phyloP scores from a whole-genome alignment of 2,113 vertebrate species.

The Tichodroma muraria region DNA sequence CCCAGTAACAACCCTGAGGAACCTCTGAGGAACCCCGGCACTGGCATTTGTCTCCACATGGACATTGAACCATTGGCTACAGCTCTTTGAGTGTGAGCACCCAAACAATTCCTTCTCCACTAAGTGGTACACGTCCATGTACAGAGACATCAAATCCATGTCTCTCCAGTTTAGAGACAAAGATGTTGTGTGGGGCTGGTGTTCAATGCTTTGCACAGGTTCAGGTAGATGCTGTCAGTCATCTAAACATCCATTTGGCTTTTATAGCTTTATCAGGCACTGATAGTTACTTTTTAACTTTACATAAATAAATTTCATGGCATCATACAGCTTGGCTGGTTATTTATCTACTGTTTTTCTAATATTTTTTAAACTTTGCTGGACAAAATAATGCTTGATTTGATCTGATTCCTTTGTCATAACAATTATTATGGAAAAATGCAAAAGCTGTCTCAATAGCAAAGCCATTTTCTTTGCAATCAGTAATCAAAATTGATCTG shows the following conservation, averaged over 20 bases:
- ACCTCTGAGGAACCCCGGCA: not conserved
- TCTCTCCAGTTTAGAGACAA: not conserved
- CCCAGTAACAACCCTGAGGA: too few species aligned
- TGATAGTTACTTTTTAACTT: not conserved
- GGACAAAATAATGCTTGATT: not conserved
- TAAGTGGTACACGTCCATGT: fast-evolving
- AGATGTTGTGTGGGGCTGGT: too few species aligned
- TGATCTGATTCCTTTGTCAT: not conserved
- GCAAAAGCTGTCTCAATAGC: not conserved
- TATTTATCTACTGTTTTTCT: not conserved
- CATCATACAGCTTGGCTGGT: not conserved
- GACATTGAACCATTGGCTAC: not conserved
- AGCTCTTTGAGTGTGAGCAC: not conserved
- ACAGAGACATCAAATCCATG: not conserved
- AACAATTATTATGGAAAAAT: not conserved
- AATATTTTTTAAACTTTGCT: not conserved
- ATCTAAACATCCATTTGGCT: not conserved
- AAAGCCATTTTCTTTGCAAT: not conserved
- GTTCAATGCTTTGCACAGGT: not conserved
- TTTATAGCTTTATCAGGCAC: not conserved
- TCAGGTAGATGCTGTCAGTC: not conserved
- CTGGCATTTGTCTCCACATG: not conserved
- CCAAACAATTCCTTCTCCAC: not conserved
- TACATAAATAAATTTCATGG: not conserved
- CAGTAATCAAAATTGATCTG: not conserved